Evolutionary conservation across 2,113 vertebrate genomes (phyloP), one percentile per base, ranked within the genome.

Genomic region (Toxotes chatareus): DNA sequence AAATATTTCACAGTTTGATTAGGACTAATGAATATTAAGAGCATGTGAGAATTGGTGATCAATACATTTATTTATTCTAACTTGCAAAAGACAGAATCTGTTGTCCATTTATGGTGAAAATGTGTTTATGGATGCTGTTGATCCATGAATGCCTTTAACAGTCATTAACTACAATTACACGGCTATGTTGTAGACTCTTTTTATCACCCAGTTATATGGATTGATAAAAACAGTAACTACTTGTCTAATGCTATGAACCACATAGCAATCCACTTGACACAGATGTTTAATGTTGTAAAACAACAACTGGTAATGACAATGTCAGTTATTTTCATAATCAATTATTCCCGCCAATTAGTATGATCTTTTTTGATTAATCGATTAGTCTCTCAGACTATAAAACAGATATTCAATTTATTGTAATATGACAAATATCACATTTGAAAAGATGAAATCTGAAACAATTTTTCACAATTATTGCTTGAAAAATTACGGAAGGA

Each of bases 101-200:
- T 14, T 53, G 42, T 51, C 4, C 51, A 47, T 65, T 60, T 17
- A 40, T 36, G 36, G 42, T 62, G 63, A 67, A 62, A 59, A 69
- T 27, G 3, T 2, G 3, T 16, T 57, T 31, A 61, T 36, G 32
- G 17, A 61, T 38, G 32, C 21, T 60, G 32, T 5, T 36, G 32
- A 61, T 38, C 4, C 32, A 60, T 10, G 14, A 19, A 56, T 12
- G 9, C 21, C 23, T 21, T 51, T 21, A 55, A 55, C 9, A 55
- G 53, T 6, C 1, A 3, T 31, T 57, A 57, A 31, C 5, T 27
- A 27, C 27, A 27, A 31, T 57, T 31, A 57, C 23, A 27, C 55
- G 31, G 13, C 5, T 5, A 40, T 21, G 49, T 51, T 51, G 49
- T n/a, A 21, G 49, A 27, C 9, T 31, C 11, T 27, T 31, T 57